phyloP scores from a whole-genome alignment of 2,888 invertebrate genomes.

The Bellardia bayeri region DNA sequence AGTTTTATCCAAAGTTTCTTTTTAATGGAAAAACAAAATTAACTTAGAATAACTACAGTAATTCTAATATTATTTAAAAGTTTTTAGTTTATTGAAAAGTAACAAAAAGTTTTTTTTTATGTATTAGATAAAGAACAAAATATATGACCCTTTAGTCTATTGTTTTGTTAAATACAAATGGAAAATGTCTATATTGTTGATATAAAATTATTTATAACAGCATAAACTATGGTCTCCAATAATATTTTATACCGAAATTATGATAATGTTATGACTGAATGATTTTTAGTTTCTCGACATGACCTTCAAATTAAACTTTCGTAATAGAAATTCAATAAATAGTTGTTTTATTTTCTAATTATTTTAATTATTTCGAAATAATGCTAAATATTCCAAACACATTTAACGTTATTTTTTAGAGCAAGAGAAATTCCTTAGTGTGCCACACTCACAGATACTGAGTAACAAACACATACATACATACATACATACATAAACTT shows the following conservation, averaged over 20 bases:
- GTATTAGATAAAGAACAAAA: not conserved
- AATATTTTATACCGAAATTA: not conserved
- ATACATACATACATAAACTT: not conserved
- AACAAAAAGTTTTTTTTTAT: not conserved
- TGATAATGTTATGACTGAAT: conserved; percentile 1
- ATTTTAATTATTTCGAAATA: not conserved
- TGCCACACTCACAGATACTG: not conserved
- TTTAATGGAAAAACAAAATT: conserved; percentile 21
- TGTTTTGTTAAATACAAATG: not conserved
- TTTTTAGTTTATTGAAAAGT: conserved; percentile 5
- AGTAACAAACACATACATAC: conserved; percentile 6
- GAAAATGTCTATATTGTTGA: not conserved
- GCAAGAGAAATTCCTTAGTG: not conserved
- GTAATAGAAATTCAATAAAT: not conserved
- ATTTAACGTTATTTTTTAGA: conserved; percentile 15
- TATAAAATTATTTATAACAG: not conserved
- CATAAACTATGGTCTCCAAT: not conserved
- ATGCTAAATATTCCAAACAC: not conserved
- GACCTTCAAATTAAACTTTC: not conserved
- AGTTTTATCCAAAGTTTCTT: conserved; percentile 25
- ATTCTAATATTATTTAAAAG: conserved; percentile 1
- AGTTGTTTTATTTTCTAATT: not conserved
- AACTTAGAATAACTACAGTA: not conserved
- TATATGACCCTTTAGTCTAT: not conserved
- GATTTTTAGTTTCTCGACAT: not conserved